Evolutionary conservation across 30 jellyfish, hydroid and myxozoan genomes (phyloP).

Genomic region (Cassiopea andromeda): DNA sequence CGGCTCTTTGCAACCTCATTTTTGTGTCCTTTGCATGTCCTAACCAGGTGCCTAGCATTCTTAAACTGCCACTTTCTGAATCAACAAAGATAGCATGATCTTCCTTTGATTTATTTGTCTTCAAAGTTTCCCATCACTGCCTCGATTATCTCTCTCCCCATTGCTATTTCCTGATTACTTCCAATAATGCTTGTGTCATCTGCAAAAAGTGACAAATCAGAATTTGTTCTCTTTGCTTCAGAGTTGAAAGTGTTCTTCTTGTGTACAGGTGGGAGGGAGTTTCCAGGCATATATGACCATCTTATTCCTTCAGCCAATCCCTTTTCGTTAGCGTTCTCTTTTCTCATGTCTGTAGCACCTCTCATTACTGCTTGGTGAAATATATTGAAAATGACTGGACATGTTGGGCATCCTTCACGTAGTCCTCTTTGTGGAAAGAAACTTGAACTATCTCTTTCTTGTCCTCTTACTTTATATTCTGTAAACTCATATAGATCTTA

Average conservation of each 20-base stretch:
- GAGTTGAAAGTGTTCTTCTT: background rate
- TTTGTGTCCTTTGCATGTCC: background rate
- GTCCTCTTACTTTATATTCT: too few relatives aligned
- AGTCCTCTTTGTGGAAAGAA: background rate
- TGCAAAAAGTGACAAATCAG: slow-evolving; percentile 3
- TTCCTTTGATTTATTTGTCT: background rate
- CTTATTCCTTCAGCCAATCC: background rate
- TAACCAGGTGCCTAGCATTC: slow-evolving; percentile 8
- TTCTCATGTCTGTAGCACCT: background rate
- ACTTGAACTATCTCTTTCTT: background rate
- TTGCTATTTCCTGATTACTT: background rate
- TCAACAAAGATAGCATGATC: background rate
- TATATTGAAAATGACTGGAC: background rate
- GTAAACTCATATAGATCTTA: too few relatives aligned
- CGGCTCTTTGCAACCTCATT: background rate
- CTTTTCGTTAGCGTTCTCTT: background rate
- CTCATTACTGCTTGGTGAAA: slow-evolving; percentile 4
- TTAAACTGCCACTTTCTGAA: background rate
- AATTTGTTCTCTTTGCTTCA: background rate
- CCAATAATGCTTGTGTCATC: background rate
- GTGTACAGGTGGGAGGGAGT: background rate
- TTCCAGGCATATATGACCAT: background rate
- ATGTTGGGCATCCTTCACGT: slow-evolving; percentile 6
- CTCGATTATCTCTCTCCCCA: background rate
- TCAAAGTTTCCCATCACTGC: background rate